Evolutionary conservation across 1,140 invertebrate species (phyloP), one percentile per base, ranked within the genome.

Genomic region (Tetragnatha versicolor): DNA sequence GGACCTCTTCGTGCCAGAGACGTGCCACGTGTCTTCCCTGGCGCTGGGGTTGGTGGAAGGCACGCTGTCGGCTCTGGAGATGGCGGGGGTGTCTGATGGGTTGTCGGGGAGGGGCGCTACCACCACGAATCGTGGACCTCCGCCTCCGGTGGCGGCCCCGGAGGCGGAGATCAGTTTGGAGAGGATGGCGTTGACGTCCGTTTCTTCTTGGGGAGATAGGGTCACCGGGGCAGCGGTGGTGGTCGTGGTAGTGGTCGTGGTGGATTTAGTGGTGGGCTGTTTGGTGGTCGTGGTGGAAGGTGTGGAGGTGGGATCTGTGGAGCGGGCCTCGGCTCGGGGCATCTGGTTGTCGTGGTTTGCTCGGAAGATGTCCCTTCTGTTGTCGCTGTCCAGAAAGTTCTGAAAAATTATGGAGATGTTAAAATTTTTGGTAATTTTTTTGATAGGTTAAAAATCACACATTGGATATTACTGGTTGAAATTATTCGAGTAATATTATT

Each of bases 81-180:
- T 73, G 3, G 35, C 6, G n/a, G 14, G n/a, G 1, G 65, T 10
- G 4, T 47, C 12, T 3, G 35, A 3, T 1, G 65, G 6, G 35
- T 68, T 39, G 37, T 79, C 78, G 14, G 78, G 78, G 1, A 79
- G 45, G 3, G 78, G 78, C 12, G 78, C 78, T 12, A 79, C 68
- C 0, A 79, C 78, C 5, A 79, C 78, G 14, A 79, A 75, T 14
- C 68, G 66, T 10, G 68, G 78, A 7, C 78, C 78, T 33, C n/a
- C 68, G 6, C 65, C 53, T 2, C 70, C 70, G 35, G 45, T 33
- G 5, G 60, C 68, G 9, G 78, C 78, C 20, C 53, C 65, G 17
- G 78, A 79, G 7, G 78, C 78, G 4, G 78, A 79, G n/a, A 79
- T 79, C 3, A 79, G 29, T 66, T 72, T 79, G 1, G 78, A 79